phyloP scores from a whole-genome alignment of 1,140 invertebrate genomes.

The Sinella curviseta region DNA sequence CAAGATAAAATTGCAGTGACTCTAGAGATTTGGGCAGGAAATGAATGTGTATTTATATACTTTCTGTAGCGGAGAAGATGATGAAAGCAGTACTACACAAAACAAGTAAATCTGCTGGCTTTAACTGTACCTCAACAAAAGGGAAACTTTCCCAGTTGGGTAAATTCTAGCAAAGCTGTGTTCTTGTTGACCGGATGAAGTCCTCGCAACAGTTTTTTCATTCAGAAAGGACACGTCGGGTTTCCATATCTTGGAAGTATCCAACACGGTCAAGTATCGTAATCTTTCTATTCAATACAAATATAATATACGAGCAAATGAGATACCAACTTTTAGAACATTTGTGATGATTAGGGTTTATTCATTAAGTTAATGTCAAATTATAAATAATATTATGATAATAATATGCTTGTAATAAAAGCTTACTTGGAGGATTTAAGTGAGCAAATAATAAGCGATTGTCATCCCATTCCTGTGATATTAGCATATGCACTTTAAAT shows the following conservation, averaged over 20 bases:
- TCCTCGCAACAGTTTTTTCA: not conserved
- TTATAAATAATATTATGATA: not conserved
- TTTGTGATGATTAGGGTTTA: too few species aligned
- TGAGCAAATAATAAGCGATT: not conserved
- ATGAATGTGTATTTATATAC: not conserved
- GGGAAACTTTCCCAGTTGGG: not conserved
- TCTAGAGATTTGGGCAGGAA: not conserved
- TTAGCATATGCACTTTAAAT: not conserved
- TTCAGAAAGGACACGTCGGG: constrained; percentile 1
- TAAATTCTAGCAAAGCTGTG: not conserved
- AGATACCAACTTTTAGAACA: too few species aligned
- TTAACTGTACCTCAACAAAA: not conserved
- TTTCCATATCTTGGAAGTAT: not conserved
- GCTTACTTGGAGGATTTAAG: constrained; percentile 10
- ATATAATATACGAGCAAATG: too few species aligned
- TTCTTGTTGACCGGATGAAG: not conserved
- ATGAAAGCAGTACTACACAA: too few species aligned
- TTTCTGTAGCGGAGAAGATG: too few species aligned
- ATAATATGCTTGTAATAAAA: too few species aligned
- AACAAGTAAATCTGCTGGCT: too few species aligned
- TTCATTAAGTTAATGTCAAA: not conserved
- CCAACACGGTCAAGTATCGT: not conserved
- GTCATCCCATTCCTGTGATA: not conserved
- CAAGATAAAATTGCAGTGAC: not conserved
- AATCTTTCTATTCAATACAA: not conserved